Percentiles rank a stretch among this genome's conserved stretches.
Evolutionary conservation across 2,888 invertebrate genomes (phyloP).

Genomic region (Scaptomyza reducta): DNA sequence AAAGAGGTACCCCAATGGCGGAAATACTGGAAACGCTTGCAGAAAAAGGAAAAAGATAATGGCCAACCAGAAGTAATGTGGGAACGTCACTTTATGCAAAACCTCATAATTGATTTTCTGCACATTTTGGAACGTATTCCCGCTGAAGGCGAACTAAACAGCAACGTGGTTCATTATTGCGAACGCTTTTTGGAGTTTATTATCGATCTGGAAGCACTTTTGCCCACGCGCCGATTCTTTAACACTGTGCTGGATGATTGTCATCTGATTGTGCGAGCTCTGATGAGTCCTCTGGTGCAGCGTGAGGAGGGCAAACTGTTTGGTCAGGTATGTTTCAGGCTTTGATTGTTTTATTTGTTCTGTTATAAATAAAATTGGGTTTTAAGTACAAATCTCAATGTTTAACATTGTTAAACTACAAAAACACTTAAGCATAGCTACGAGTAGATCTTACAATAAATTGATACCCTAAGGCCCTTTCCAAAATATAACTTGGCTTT

Average conservation of each 20-base stretch:
- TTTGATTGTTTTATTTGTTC: conserved; percentile 47
- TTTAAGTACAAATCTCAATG: conserved; percentile 74
- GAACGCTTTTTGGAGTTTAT: conserved; percentile 98
- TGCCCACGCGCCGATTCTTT: conserved; percentile 98
- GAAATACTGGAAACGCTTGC: conserved; percentile 95
- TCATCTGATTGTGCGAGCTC: conserved; percentile 95
- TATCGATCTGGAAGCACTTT: conserved; percentile 96
- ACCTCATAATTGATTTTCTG: conserved; percentile 94
- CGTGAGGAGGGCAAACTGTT: conserved; percentile 95
- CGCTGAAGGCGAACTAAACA: conserved; percentile 86
- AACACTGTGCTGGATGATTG: conserved; percentile 97
- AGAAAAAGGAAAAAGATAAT: conserved; percentile 90
- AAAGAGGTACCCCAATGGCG: conserved; percentile 94
- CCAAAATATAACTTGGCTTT: conserved; percentile 24
- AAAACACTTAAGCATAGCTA: conserved; percentile 59
- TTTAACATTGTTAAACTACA: conserved; percentile 71
- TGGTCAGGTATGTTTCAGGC: conserved; percentile 89
- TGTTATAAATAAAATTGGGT: conserved; percentile 52
- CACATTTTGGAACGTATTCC: conserved; percentile 90
- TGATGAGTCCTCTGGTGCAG: conserved; percentile 90
- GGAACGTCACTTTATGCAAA: conserved; percentile 92
- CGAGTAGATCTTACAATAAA: conserved; percentile 40
- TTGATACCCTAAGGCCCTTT: conserved; percentile 5
- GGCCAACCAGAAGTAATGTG: conserved; percentile 88
- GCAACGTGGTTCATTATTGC: conserved; percentile 90